Conservation (phyloP, 2,888 invertebrate species). For the Cataglyphis rosenhaueri region DNA sequence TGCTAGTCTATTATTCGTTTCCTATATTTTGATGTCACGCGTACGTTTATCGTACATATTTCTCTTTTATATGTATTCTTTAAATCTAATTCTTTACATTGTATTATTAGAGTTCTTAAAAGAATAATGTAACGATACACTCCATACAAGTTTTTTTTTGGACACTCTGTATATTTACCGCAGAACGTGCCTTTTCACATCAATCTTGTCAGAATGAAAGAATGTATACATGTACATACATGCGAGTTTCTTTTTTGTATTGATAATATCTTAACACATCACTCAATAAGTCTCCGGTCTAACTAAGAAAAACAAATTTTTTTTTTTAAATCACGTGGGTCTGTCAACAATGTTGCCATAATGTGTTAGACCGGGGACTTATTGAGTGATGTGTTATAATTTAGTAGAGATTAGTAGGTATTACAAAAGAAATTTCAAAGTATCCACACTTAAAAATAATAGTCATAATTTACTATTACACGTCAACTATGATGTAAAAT, state of each 20-base stretch:
- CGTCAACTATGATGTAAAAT: neutral
- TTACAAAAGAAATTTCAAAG: neutral
- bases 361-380: too few species aligned
- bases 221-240: too few species aligned
- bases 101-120: neutral
- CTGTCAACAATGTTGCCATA: too few species aligned
- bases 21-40: neutral
- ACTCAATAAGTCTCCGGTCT: too few species aligned
- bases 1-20: neutral
- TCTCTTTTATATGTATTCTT: neutral
- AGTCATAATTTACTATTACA: neutral
- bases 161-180: neutral
- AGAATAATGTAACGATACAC: neutral
- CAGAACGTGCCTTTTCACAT: neutral
- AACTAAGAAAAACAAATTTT: too few species aligned
- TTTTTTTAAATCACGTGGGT: too few species aligned
- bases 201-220: neutral
- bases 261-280: neutral
- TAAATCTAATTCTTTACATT: too few species aligned
- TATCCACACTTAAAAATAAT: neutral
- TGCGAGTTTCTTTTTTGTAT: neutral
- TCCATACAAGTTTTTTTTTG: neutral
- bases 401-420: neutral
- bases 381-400: neutral
- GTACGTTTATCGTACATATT: neutral